Evolutionary conservation across 2,113 vertebrate genomes (phyloP).

Genomic region (Cyanoderma ruficeps): DNA sequence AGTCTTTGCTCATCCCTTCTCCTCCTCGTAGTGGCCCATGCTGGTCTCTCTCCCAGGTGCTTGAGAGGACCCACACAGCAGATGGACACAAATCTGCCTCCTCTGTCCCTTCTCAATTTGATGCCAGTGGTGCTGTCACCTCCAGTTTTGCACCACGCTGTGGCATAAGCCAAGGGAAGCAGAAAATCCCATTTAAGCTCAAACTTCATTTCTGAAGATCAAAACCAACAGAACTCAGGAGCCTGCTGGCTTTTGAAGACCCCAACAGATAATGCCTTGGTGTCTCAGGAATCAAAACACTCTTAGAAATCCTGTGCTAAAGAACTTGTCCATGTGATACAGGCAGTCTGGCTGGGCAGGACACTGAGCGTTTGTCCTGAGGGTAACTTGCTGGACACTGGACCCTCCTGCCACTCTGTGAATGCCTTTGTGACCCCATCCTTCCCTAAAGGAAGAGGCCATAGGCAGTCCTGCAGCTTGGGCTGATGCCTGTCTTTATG

Average conservation of each 20-base stretch:
- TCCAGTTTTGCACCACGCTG: not conserved
- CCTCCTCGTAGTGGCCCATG: not conserved
- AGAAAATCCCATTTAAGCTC: conserved; percentile 4
- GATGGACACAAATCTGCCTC: not conserved
- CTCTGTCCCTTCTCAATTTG: not conserved
- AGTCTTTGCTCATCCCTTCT: not conserved
- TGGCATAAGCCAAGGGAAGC: not conserved
- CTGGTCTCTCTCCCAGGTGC: not conserved
- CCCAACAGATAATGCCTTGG: not conserved
- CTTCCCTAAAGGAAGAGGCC: not conserved
- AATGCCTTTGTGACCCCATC: not conserved
- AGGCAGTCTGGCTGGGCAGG: not conserved
- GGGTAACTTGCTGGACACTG: not conserved
- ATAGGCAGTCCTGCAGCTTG: not conserved
- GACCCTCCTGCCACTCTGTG: not conserved
- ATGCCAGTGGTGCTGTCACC: not conserved
- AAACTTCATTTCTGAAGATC: not conserved
- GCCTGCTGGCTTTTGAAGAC: not conserved
- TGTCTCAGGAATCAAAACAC: not conserved
- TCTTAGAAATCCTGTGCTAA: not conserved
- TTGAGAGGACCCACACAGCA: not conserved
- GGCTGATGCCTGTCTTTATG: not conserved
- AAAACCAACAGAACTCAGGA: not conserved
- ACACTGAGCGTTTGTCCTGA: not conserved
- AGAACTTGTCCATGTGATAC: not conserved